phyloP scores from a whole-genome alignment of 2,888 invertebrate genomes.

The Chalcis sispes region DNA sequence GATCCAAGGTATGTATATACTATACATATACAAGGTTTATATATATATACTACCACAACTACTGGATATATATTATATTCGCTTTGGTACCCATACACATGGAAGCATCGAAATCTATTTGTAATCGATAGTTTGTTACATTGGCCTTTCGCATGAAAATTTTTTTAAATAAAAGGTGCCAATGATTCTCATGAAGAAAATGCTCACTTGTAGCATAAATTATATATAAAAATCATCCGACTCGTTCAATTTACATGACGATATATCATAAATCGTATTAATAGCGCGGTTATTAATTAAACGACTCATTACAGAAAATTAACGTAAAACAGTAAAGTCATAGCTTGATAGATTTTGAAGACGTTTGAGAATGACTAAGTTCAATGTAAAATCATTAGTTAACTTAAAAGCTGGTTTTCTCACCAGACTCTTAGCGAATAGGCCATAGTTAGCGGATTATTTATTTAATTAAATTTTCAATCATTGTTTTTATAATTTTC shows the following conservation, averaged over 20 bases:
- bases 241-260: no score
- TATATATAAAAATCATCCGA: no score
- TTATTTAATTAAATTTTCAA: background rate
- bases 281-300: no score
- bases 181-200: no score
- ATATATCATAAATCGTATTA: no score
- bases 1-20: background rate
- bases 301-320: no score
- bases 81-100: background rate
- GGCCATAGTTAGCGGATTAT: background rate
- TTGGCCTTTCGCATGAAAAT: no score
- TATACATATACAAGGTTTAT: background rate
- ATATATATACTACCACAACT: background rate
- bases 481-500: background rate
- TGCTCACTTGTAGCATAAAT: no score
- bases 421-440: slow-evolving; percentile 18
- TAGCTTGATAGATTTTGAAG: background rate
- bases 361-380: background rate
- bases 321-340: slow-evolving; percentile 15
- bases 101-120: background rate
- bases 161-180: no score
- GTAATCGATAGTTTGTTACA: background rate
- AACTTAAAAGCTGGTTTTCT: slow-evolving; percentile 20
- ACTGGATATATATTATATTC: background rate
- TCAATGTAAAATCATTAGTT: slow-evolving; percentile 5